Evolutionary conservation across 1,140 invertebrate species (phyloP), one percentile per base, ranked within the genome.

Genomic region (Diprion similis): DNA sequence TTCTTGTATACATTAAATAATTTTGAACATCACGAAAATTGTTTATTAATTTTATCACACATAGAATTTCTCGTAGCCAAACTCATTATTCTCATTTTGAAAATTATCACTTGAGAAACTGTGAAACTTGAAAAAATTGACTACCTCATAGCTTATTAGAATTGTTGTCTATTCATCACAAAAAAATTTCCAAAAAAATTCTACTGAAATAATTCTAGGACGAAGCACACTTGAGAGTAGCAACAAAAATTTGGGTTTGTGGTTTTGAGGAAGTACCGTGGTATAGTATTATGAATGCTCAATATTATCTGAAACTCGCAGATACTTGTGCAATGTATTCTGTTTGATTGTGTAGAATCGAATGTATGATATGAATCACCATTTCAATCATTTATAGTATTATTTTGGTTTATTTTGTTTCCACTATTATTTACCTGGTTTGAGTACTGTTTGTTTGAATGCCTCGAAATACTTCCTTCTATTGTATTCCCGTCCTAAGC

Each of bases 391-490:
- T 74, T 71, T 72, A 13, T 11, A 68, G 59, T 69, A 64, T 71
- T 66, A 59, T 67, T 71, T 71, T 59, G 51, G 9, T 59, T 59
- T 17, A 59, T 70, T 64, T 72, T 72, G 7, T 17, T 47, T 24
- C 19, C 45, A 59, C 66, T 18, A 17, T 72, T 15, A 65, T 70
- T 68, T 67, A 46, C 47, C 59, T 69, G 18, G 18, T 72, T 71
- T 67, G 59, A 59, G 51, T 59, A 48, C 67, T 6, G 47, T 73
- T 68, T 4, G 73, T 73, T 75, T 77, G n/a, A 66, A 71, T 77
- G 76, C 76, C 73, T 75, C 71, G 68, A 73, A 74, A 70, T 70
- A 71, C 17, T 19, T 68, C 18, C 37, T 19, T 68, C 66, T 68
- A 13, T 68, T 13, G 37, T 19, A n/a, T 68, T 13, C 37, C 66